Evolutionary conservation across 1,140 invertebrate genomes (phyloP), one percentile per base, ranked within the genome.

Genomic region (Temnothorax longispinosus): DNA sequence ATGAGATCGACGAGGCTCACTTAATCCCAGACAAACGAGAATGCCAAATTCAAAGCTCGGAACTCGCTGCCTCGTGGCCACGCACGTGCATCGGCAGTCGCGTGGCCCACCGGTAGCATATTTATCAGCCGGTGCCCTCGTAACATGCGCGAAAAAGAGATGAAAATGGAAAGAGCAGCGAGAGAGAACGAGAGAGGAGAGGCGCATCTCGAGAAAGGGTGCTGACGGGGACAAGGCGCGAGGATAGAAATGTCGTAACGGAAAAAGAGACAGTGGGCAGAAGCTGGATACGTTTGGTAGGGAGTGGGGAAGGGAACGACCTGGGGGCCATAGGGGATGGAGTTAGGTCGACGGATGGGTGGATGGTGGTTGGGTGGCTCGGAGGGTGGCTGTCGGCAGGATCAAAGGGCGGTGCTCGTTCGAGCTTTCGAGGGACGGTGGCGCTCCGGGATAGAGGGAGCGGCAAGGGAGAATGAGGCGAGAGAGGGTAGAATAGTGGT

Each of bases 341-440:
- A 91, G 91, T 90, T 90, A 58, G 88, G 89, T 91, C 56, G 88
- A 81, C 74, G 75, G 91, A 80, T 80, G 89, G 88, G 62, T 56
- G 86, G 90, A 74, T 84, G 89, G 84, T 71, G 74, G 84, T 89
- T 69, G 88, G 81, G 86, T 85, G 85, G 90, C 85, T 90, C 88
- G 90, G 92, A 93, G 94, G 94, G 94, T 94, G 93, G 92, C 88
- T 92, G 94, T 94, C 94, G 94, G 94, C 92, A 94, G 93, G 94
- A 95, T 95, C 94, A 95, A 95, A 95, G 95, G 95, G 92, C 93
- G 92, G 91, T 90, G 90, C 90, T 94, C 92, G 93, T 92, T 92
- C 91, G 92, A 94, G 92, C 86, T 93, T 92, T 93, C 92, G 89
- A 80, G 90, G 89, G 62, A 85, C 89, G 86, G 69, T 75, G 86